These are phyloP conservation scores for Brachionus calyciflorus DNA, from an alignment of 1,140 invertebrate species.

Conservation along the genomic window DNA sequence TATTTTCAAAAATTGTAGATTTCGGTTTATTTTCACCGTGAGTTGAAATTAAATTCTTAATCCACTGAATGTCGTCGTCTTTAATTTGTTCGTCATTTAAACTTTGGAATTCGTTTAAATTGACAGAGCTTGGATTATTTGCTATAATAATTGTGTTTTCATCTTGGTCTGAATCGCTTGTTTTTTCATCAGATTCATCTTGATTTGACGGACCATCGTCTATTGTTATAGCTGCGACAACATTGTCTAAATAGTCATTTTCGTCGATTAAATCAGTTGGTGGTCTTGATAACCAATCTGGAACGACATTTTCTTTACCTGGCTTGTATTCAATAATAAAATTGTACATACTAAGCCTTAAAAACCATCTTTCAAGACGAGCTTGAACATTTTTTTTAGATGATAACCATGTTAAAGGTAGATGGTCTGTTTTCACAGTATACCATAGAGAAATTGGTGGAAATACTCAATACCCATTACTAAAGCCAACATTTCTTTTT, in stretches of 20 bases:
- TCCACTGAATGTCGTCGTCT: too few relatives aligned
- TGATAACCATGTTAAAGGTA: constrained; percentile 58
- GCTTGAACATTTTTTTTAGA: constrained; percentile 43
- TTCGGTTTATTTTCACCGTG: background rate
- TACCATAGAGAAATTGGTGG: constrained; percentile 58
- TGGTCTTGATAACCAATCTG: background rate
- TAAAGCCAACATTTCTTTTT: background rate
- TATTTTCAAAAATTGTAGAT: background rate
- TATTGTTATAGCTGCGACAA: background rate
- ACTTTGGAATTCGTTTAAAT: too few relatives aligned
- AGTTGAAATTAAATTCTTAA: too few relatives aligned
- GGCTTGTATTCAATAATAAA: background rate
- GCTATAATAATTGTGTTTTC: background rate
- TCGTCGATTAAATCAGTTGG: background rate
- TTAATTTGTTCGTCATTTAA: too few relatives aligned
- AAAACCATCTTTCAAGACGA: background rate
- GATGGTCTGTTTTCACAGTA: constrained; percentile 61
- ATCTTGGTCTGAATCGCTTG: background rate
- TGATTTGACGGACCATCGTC: too few relatives aligned
- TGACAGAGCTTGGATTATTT: too few relatives aligned
- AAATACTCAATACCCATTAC: constrained; percentile 48
- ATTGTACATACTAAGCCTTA: background rate
- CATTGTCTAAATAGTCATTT: constrained; percentile 47
- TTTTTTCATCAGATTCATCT: too few relatives aligned
- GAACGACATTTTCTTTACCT: background rate